Evolutionary conservation across 2,113 vertebrate genomes (phyloP), one percentile per base, ranked within the genome.

Genomic region (Varanus komodoensis): DNA sequence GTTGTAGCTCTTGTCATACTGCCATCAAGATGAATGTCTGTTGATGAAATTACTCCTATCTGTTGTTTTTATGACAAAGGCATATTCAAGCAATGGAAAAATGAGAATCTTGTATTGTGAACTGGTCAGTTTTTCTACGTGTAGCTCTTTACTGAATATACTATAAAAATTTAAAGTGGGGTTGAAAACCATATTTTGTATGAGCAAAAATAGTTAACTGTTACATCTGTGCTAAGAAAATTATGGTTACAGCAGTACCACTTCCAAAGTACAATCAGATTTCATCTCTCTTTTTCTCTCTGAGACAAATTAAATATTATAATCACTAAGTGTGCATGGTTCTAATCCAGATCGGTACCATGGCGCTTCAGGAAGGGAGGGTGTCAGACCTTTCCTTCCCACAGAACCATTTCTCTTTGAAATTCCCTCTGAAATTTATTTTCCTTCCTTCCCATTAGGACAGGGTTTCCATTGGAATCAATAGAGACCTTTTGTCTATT

Each of bases 11-110:
- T 91, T 85, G 87, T 83, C 79, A 54, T 78, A 80, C 82, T 93
- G 54, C 81, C 64, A 68, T 91, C 92, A 90, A 94, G 87, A 92
- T 89, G 73, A 92, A 80, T 84, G 48, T 88, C 64, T 92, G 50
- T 89, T 94, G 92, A 95, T 95, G 91, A 94, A 95, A 89, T 84
- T 71, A 38, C 78, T 8, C 93, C 91, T 92, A 69, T 91, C 77
- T 93, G 82, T 81, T 86, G 50, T 50, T 93, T 90, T 86, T 89
- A 78, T 71, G 90, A 92, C 95, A 90, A 87, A 57, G 38, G 88
- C 91, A 83, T 86, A 87, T 92, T 89, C 93, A 85, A 29, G 64
- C 52, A 91, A 91, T 75, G 54, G 90, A 85, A 82, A 38, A 87
- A 3, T 1, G 85, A 82, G 92, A 93, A 90, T 91, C 12, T 67